These are phyloP conservation scores for Drosophila imparisetae DNA, from an alignment of 2,888 invertebrate genomes.

Conservation along the genomic window DNA sequence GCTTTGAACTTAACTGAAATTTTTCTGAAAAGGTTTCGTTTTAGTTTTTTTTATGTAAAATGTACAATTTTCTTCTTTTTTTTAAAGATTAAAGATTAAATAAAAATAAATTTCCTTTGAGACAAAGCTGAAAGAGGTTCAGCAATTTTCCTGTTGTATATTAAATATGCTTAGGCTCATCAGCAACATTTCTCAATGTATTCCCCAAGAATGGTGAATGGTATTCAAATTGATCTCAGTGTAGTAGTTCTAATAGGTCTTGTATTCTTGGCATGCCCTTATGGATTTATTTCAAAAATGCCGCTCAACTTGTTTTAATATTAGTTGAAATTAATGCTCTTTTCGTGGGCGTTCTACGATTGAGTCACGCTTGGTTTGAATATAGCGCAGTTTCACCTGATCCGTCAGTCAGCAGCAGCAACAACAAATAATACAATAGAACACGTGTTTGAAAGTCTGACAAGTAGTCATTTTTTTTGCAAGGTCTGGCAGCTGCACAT, in stretches of 20 bases:
- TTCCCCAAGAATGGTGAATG: not conserved
- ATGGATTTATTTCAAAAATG: slow-evolving; percentile 15
- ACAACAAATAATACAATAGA: slow-evolving; percentile 18
- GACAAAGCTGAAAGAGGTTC: not conserved
- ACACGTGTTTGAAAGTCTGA: slow-evolving; percentile 72
- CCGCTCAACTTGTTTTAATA: slow-evolving; percentile 28
- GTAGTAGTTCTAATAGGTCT: not conserved
- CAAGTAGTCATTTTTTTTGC: slow-evolving; percentile 23
- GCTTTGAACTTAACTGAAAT: not conserved
- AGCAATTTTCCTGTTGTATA: too few species aligned
- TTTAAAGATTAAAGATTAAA: too few species aligned
- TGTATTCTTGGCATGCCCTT: slow-evolving; percentile 38
- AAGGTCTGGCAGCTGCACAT: slow-evolving; percentile 28
- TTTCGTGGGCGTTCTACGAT: slow-evolving; percentile 58
- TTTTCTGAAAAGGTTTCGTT: not conserved
- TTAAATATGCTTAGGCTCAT: too few species aligned
- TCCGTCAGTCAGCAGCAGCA: slow-evolving; percentile 5
- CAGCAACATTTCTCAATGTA: not conserved
- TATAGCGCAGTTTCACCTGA: slow-evolving; percentile 60
- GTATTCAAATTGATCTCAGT: not conserved
- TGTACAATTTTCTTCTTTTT: not conserved
- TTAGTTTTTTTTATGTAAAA: not conserved
- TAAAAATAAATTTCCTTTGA: not conserved
- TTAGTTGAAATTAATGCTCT: slow-evolving; percentile 3
- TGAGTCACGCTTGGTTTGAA: slow-evolving; percentile 56